These are phyloP conservation scores for Archilochus colubris DNA, from an alignment of 2,113 vertebrate species.

Conservation along the genomic window DNA sequence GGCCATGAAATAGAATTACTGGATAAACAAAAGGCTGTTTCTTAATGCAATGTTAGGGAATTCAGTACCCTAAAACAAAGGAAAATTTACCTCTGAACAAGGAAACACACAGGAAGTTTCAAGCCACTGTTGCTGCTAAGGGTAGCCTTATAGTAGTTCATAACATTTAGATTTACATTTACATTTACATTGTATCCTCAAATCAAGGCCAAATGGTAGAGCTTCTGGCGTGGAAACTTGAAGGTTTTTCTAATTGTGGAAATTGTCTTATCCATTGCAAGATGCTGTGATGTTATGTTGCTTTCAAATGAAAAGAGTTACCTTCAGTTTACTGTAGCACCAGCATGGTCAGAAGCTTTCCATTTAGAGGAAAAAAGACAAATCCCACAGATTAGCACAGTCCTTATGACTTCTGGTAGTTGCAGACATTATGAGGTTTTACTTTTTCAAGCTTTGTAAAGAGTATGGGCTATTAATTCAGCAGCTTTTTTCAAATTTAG, in stretches of 20 bases:
- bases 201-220: not conserved
- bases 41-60: not conserved
- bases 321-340: not conserved
- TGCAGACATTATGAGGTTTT: not conserved
- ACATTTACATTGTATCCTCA: not conserved
- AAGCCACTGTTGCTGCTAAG: not conserved
- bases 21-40: not conserved
- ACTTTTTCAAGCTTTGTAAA: no score
- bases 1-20: not conserved
- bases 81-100: not conserved
- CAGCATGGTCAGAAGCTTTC: not conserved
- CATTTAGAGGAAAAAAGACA: not conserved
- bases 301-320: not conserved
- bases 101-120: not conserved
- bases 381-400: not conserved
- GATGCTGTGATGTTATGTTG: not conserved
- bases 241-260: not conserved
- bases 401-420: not conserved
- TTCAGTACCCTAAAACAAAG: not conserved
- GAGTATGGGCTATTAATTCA: not conserved
- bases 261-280: accelerated
- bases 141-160: not conserved
- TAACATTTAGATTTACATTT: not conserved
- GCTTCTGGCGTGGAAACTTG: not conserved
- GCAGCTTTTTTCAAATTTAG: not conserved